phyloP scores from a whole-genome alignment of 2,113 vertebrate species.

The Columba livia region DNA sequence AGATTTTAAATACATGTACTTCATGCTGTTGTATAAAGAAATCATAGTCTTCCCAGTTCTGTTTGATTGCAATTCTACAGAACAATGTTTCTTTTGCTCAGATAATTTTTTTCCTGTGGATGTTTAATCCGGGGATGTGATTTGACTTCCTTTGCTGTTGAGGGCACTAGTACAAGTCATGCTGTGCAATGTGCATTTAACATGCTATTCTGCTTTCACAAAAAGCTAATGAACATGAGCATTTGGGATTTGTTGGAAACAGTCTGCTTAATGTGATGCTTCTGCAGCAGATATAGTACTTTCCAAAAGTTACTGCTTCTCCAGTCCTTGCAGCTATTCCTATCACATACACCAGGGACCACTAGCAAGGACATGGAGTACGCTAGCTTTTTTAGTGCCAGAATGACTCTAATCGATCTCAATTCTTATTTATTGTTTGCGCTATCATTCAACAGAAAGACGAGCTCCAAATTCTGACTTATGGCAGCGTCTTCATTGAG shows the following conservation, averaged over 20 bases:
- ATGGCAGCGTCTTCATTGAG: not conserved
- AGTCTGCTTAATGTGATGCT: slow-evolving; percentile 41
- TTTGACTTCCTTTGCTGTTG: not conserved
- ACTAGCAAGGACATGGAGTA: not conserved
- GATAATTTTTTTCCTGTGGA: not conserved
- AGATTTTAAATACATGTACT: slow-evolving; percentile 41
- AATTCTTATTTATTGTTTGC: slow-evolving; percentile 19
- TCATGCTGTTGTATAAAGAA: not conserved
- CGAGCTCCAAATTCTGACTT: not conserved
- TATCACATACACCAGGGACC: not conserved
- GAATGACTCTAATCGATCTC: slow-evolving; percentile 5
- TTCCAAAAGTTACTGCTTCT: slow-evolving; percentile 49
- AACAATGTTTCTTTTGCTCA: not conserved
- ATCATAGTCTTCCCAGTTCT: not conserved
- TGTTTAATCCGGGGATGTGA: not conserved
- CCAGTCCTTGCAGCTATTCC: slow-evolving; percentile 42
- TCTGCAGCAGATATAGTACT: not conserved
- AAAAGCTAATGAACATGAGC: slow-evolving; percentile 19
- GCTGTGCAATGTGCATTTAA: slow-evolving; percentile 1
- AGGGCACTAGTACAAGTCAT: not conserved
- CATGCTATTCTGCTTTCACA: not conserved
- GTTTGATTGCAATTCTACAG: not conserved
- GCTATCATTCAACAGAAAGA: not conserved
- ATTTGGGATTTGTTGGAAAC: slow-evolving; percentile 47
- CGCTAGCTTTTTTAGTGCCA: not conserved